Base-by-base conservation (phyloP, 2,113 vertebrate genomes). In the Siphamia tubifer region DNA sequence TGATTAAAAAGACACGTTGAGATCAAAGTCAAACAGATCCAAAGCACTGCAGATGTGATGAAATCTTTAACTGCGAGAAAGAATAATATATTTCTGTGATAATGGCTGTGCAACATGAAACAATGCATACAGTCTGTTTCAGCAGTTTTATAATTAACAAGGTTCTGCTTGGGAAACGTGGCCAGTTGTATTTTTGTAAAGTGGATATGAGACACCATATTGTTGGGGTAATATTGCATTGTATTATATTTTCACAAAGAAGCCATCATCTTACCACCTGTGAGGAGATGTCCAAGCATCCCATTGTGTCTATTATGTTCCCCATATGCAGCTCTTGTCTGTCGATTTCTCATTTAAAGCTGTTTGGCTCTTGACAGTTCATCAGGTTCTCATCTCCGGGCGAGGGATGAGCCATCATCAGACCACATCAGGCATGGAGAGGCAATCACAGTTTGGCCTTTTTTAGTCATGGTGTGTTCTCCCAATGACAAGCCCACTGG, bases 361-460 rank as follows among this genome's bases (percentile, higher is more conserved):
- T 55, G 74, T 89, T 90, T 83, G 79, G 68, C 68, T 91, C 38
- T 74, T 81, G 81, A 90, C 78, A 84, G 77, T 80, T 90, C 82
- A 87, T 91, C 86, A 72, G 77, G 79, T 79, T 86, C 74, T 87
- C 85, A 90, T 91, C 84, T 90, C 53, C 60, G 43, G 64, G 55
- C 66, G 57, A 42, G 69, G 64, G 73, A 82, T 85, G 76, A 81
- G 76, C 82, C 89, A 92, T 91, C 89, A 87, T 83, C 78, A 58
- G 81, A 86, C 77, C 80, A 89, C 85, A 84, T 90, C 90, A 92
- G 84, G 90, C 90, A 91, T 91, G 81, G 74, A 87, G 79, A 90
- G 72, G 79, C 89, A 90, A 93, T 93, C 89, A 86, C 74, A 72
- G 65, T 63, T 63, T 57, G 84, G 78, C 60, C 77, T 85, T 86